phyloP scores from a whole-genome alignment of 2,888 invertebrate species.

The Onthophagus sagittarius region DNA sequence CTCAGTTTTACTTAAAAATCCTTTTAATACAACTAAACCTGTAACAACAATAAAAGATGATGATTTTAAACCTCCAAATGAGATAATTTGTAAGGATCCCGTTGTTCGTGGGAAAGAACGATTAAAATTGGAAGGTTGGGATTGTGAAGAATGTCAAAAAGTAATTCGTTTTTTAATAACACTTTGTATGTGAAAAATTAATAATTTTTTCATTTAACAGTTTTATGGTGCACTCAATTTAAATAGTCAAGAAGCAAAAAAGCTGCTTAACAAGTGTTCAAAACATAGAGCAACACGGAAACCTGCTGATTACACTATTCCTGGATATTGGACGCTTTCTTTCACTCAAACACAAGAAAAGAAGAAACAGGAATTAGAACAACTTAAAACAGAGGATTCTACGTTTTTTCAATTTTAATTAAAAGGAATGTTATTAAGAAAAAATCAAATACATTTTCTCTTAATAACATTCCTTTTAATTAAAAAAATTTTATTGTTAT shows the following conservation, averaged over 20 bases:
- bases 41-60: neutral
- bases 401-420: neutral
- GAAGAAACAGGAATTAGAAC: neutral
- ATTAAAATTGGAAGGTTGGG: conserved; percentile 19
- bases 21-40: neutral
- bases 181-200: neutral
- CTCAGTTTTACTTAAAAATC: neutral
- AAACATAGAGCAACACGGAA: conserved; percentile 15
- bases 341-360: neutral
- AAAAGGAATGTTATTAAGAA: no score
- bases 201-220: conserved; percentile 10
- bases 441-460: no score
- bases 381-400: neutral
- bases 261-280: conserved; percentile 21
- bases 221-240: conserved; percentile 19
- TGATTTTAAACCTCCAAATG: neutral
- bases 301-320: neutral
- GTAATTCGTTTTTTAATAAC: neutral
- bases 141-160: conserved; percentile 19
- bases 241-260: conserved; percentile 14
- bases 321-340: neutral
- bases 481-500: no score
- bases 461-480: no score
- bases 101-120: conserved; percentile 19
- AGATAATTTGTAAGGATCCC: conserved; percentile 11